Percentiles rank a stretch among this genome's conserved stretches.
These are phyloP conservation scores for Hippopotamyrus pictus DNA, from an alignment of 2,797 vertebrate species.

Conservation along the genomic window DNA sequence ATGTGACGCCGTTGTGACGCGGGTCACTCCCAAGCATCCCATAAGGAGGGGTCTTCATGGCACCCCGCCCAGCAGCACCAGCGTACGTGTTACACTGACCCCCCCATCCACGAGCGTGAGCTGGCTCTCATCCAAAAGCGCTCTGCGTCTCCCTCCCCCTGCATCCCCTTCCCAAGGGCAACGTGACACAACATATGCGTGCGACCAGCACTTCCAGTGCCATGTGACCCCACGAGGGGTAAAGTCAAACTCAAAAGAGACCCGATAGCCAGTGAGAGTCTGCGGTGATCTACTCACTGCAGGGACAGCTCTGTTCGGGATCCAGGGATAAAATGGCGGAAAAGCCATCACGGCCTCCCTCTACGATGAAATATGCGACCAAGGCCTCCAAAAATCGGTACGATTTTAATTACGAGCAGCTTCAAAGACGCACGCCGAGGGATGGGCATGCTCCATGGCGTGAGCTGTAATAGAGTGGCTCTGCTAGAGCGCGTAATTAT, in stretches of 20 bases:
- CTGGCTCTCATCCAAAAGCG: background rate
- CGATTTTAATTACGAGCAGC: background rate
- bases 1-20: background rate
- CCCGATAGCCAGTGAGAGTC: background rate
- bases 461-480: background rate
- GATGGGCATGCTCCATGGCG: background rate
- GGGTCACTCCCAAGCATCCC: background rate
- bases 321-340: background rate
- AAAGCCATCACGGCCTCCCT: background rate
- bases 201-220: background rate
- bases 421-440: background rate
- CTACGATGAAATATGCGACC: background rate
- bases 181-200: background rate
- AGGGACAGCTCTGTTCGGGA: background rate
- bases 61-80: background rate
- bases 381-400: background rate
- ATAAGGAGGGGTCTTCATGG: background rate
- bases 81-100: background rate
- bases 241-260: background rate
- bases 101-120: background rate
- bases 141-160: background rate
- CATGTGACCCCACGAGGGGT: background rate
- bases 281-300: background rate
- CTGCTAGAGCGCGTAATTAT: slow-evolving; percentile 18
- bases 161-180: background rate